phyloP scores from a whole-genome alignment of 2,888 invertebrate genomes.

The Boloria selene region DNA sequence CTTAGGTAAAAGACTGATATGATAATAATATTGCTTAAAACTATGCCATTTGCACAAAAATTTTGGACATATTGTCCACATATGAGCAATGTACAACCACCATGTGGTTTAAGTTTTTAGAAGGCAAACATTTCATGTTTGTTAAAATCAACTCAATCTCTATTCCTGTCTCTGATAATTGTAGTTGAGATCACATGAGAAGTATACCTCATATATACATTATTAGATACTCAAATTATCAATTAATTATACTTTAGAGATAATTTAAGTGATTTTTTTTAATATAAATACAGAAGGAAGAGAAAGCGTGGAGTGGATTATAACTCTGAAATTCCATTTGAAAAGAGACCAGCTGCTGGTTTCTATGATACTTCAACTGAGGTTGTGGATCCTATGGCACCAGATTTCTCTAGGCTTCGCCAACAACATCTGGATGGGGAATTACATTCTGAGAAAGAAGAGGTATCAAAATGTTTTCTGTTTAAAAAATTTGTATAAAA shows the following conservation, averaged over 20 bases:
- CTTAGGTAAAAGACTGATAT: slow-evolving; percentile 53
- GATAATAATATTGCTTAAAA: too few species aligned
- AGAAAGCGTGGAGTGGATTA: slow-evolving; percentile 97
- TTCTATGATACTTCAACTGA: slow-evolving; percentile 98
- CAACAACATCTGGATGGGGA: slow-evolving; percentile 98
- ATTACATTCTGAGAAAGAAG: slow-evolving; percentile 94
- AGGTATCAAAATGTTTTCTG: slow-evolving; percentile 71
- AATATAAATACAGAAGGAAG: slow-evolving; percentile 75
- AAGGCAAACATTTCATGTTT: too few species aligned
- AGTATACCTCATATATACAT: too few species aligned
- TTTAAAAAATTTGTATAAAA: too few species aligned
- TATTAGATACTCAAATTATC: too few species aligned
- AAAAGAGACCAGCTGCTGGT: slow-evolving; percentile 94
- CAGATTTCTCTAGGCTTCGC: slow-evolving; percentile 93
- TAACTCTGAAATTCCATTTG: slow-evolving; percentile 98
- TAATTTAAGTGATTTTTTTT: not conserved
- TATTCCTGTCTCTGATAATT: too few species aligned
- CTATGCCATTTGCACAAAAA: not conserved
- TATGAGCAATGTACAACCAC: too few species aligned
- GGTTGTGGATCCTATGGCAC: slow-evolving; percentile 92
- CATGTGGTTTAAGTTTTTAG: too few species aligned
- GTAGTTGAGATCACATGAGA: too few species aligned
- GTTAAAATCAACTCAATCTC: too few species aligned
- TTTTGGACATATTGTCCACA: not conserved
- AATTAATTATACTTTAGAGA: too few species aligned